Percentiles rank a stretch among this genome's conserved stretches.
Evolutionary conservation across 2,797 vertebrate genomes (phyloP).

Genomic region (Sebastes reedi): DNA sequence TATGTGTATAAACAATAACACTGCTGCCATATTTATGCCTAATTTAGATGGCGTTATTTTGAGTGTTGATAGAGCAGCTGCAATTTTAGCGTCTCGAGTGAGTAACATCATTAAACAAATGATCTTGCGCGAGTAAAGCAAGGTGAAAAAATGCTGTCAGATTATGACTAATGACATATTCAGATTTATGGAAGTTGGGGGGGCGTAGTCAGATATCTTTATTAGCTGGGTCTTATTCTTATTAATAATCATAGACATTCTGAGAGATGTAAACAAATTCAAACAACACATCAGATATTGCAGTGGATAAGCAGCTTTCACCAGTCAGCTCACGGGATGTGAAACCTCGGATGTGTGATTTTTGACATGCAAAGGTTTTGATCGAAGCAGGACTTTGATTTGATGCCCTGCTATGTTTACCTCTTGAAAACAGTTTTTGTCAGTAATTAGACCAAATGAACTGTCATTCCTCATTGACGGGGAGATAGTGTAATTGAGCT

Average conservation of each 20-base stretch:
- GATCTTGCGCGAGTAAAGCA: too few relatives aligned
- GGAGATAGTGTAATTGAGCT: slow-evolving; percentile 7
- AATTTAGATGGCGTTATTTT: not conserved
- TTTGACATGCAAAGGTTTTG: not conserved
- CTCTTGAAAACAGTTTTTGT: not conserved
- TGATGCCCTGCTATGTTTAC: not conserved
- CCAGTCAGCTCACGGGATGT: not conserved
- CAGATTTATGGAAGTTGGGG: not conserved
- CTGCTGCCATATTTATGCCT: not conserved
- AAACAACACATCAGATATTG: too few relatives aligned
- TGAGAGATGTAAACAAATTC: too few relatives aligned
- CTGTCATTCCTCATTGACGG: slow-evolving; percentile 5
- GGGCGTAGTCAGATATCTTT: not conserved
- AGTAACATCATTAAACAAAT: too few relatives aligned
- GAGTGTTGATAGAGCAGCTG: too few relatives aligned
- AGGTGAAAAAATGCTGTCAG: not conserved
- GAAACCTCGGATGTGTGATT: not conserved
- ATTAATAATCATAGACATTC: not conserved
- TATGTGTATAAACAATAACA: not conserved
- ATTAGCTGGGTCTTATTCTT: not conserved
- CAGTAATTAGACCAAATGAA: slow-evolving; percentile 16
- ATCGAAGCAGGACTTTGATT: slow-evolving; percentile 6
- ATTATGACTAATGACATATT: not conserved
- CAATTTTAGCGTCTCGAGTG: too few relatives aligned
- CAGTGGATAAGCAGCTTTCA: too few relatives aligned